These are phyloP conservation scores for Pteronura brasiliensis DNA, from an alignment of 2,113 vertebrate genomes.

Conservation along the genomic window DNA sequence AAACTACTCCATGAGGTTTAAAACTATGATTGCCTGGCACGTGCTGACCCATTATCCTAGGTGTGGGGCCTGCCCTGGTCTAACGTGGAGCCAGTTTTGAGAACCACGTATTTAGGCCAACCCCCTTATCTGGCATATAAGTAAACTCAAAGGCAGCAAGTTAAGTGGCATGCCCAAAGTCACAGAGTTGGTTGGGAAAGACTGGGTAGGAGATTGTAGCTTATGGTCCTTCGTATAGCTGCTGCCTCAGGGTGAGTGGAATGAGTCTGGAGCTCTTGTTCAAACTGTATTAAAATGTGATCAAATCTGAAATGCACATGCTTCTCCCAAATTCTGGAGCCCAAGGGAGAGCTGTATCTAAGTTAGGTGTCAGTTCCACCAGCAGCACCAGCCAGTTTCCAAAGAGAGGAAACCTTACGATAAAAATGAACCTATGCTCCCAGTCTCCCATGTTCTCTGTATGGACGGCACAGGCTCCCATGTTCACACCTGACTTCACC, in stretches of 20 bases:
- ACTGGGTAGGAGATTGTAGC: neutral
- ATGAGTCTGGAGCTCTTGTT: neutral
- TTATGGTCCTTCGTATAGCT: neutral
- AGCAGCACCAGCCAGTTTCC: neutral
- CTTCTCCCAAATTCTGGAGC: neutral
- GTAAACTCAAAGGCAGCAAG: neutral
- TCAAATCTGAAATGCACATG: neutral
- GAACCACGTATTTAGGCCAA: neutral
- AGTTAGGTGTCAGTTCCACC: neutral
- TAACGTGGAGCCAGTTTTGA: neutral
- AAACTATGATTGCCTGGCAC: neutral
- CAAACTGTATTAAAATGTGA: neutral
- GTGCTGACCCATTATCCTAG: neutral
- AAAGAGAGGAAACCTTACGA: neutral
- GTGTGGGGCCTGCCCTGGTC: neutral
- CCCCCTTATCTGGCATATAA: neutral
- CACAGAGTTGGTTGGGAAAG: neutral
- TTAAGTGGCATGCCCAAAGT: neutral
- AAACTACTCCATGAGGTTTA: neutral
- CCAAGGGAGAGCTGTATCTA: neutral
- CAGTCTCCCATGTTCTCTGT: neutral
- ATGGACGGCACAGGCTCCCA: neutral
- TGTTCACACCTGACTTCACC: neutral
- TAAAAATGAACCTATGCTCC: neutral
- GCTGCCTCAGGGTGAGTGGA: neutral